Conservation (phyloP, 37 sponge, comb jelly and placozoan species). For the Bolinopsis microptera region DNA sequence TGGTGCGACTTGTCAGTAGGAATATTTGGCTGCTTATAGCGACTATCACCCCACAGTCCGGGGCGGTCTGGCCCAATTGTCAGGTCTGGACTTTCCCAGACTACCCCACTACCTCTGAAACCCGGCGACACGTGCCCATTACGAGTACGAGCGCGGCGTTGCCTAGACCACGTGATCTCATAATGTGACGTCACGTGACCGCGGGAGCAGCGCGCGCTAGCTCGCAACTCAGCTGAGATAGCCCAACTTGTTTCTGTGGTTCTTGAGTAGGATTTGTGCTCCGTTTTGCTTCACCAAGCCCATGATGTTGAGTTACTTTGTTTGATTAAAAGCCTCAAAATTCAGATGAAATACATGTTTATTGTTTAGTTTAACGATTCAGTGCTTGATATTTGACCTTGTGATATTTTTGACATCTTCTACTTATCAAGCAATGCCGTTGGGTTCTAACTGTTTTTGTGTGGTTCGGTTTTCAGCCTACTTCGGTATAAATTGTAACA, state of each 20-base stretch:
- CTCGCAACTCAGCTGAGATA: background rate
- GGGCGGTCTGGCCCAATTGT: background rate
- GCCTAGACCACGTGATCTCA: background rate
- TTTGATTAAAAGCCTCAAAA: no score
- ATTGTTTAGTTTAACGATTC: no score
- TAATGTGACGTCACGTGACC: background rate
- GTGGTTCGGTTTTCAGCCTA: no score
- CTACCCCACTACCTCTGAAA: background rate
- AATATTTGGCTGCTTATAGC: background rate
- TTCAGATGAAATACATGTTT: no score
- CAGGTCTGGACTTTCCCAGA: background rate
- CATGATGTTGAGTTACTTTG: no score
- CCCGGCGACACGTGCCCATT: background rate
- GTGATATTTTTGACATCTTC: no score
- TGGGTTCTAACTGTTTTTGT: no score
- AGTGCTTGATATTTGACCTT: no score
- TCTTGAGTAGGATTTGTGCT: background rate
- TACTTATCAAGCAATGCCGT: no score
- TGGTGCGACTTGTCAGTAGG: background rate
- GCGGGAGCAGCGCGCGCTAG: background rate
- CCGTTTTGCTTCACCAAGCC: background rate
- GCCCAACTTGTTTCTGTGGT: background rate
- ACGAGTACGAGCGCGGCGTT: background rate
- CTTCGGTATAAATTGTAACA: no score
- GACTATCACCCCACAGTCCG: background rate